These are phyloP conservation scores for Mythimna pallens DNA, from an alignment of 2,888 invertebrate genomes.

Conservation along the genomic window DNA sequence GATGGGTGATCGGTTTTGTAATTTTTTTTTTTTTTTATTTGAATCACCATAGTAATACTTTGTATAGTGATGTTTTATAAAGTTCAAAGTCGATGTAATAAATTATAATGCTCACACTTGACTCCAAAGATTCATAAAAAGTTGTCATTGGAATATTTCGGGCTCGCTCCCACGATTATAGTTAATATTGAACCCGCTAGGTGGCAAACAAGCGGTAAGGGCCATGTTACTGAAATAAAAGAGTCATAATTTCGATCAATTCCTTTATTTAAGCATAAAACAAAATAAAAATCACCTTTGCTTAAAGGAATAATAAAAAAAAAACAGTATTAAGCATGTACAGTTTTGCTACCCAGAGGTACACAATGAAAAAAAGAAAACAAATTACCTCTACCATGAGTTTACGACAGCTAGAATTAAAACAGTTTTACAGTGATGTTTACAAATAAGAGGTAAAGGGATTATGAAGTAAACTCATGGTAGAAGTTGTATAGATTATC, in stretches of 20 bases:
- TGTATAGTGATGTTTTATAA: background rate
- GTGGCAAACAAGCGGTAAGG: background rate
- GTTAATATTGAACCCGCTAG: background rate
- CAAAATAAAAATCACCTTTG: conserved; percentile 72
- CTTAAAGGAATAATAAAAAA: conserved; percentile 67
- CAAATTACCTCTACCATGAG: conserved; percentile 55
- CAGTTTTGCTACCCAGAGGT: conserved; percentile 51
- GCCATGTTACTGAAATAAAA: conserved; percentile 17
- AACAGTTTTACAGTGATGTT: conserved; percentile 38
- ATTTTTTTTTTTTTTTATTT: too few relatives aligned
- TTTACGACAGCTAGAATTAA: conserved; percentile 34
- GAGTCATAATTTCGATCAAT: conserved; percentile 63
- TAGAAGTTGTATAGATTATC: conserved; percentile 48
- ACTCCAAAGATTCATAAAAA: background rate
- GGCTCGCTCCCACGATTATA: too few relatives aligned
- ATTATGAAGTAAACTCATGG: conserved; percentile 44
- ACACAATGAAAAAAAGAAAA: conserved; percentile 47
- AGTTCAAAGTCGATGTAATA: background rate
- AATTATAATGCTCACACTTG: background rate
- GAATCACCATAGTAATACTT: too few relatives aligned
- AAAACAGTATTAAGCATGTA: conserved; percentile 62
- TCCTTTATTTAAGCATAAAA: conserved; percentile 82
- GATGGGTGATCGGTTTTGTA: too few relatives aligned
- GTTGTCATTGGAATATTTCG: background rate
- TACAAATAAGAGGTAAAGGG: conserved; percentile 30